phyloP scores from a whole-genome alignment of 2,888 invertebrate genomes.

The Drosophila nr. perissopoda region DNA sequence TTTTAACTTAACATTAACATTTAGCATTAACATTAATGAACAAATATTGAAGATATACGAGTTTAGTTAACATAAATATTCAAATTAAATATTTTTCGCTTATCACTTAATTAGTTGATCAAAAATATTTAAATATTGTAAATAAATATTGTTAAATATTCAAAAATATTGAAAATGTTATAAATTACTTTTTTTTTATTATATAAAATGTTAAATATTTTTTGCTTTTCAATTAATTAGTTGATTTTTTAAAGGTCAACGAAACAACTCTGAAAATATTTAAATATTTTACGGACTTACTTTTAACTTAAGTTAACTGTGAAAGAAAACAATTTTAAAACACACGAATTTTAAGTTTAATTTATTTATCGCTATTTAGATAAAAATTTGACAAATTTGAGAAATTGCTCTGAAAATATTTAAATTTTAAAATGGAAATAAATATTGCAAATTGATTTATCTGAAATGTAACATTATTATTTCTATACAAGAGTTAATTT shows the following conservation, averaged over 20 bases:
- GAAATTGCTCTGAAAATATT: too few relatives aligned
- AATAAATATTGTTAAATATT: too few relatives aligned
- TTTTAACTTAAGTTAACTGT: background rate
- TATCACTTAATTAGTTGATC: too few relatives aligned
- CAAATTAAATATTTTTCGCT: too few relatives aligned
- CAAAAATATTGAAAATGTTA: background rate
- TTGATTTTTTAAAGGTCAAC: rapidly evolving
- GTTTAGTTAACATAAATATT: too few relatives aligned
- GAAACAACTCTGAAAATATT: background rate
- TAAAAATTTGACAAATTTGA: too few relatives aligned
- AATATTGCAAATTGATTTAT: background rate
- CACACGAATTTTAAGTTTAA: too few relatives aligned
- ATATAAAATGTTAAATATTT: background rate
- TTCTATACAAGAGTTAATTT: background rate
- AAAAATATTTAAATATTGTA: too few relatives aligned
- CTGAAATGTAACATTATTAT: background rate
- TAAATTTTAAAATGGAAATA: background rate
- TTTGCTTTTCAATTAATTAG: background rate
- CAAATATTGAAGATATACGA: too few relatives aligned
- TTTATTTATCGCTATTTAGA: too few relatives aligned
- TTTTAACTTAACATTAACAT: background rate
- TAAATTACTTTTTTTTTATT: background rate
- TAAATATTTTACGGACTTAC: background rate
- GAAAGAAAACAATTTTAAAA: too few relatives aligned
- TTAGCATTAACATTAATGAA: too few relatives aligned